These are phyloP conservation scores for Bujurquina vittata DNA, from an alignment of 2,113 vertebrate species.

Conservation along the genomic window DNA sequence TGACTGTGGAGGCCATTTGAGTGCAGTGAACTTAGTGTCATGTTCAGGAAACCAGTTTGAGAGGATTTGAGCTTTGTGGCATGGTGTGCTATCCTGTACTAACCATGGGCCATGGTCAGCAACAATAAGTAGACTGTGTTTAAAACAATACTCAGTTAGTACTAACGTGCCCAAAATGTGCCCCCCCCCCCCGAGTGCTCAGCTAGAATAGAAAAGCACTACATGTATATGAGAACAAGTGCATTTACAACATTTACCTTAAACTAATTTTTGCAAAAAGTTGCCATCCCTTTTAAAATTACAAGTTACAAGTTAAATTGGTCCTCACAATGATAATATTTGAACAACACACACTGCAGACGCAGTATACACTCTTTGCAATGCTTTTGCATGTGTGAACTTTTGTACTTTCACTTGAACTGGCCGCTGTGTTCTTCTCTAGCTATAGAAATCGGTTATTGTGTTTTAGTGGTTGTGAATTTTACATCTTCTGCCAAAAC, in stretches of 20 bases:
- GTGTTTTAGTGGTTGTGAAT: conserved; percentile 69
- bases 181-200: too few species aligned
- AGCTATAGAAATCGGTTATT: conserved; percentile 24
- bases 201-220: too few species aligned
- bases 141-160: too few species aligned
- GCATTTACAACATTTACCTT: not conserved
- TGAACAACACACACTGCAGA: not conserved
- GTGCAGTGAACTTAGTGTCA: not conserved
- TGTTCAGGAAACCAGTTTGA: not conserved
- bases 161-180: too few species aligned
- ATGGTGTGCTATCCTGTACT: too few species aligned
- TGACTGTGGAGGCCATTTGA: not conserved
- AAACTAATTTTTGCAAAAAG: not conserved
- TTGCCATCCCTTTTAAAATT: not conserved
- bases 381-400: conserved; percentile 42
- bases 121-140: too few species aligned
- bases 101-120: too few species aligned
- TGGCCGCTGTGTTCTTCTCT: conserved; percentile 20
- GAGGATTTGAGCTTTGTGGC: too few species aligned
- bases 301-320: not conserved
- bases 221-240: too few species aligned
- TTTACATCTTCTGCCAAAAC: conserved; percentile 61
- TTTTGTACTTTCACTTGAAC: conserved; percentile 40
- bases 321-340: not conserved
- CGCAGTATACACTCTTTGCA: not conserved